Evolutionary conservation across 2,888 invertebrate genomes (phyloP).

Genomic region (Mythimna ferrago): DNA sequence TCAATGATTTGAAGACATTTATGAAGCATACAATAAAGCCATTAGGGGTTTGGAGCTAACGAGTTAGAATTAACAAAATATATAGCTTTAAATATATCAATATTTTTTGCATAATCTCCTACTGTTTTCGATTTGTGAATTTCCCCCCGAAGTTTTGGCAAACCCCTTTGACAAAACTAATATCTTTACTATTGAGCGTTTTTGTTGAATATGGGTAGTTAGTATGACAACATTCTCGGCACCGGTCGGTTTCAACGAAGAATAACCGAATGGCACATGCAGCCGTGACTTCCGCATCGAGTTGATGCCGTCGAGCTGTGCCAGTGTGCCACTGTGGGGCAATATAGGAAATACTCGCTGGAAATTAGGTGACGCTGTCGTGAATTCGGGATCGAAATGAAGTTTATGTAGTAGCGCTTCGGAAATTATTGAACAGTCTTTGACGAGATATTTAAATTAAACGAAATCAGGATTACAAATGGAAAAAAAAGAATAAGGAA

Average conservation of each 20-base stretch:
- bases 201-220: background rate
- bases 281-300: slow-evolving; percentile 43
- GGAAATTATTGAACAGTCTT: background rate
- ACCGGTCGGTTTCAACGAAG: slow-evolving; percentile 31
- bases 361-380: slow-evolving; percentile 9
- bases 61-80: too few relatives aligned
- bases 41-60: background rate
- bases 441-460: background rate
- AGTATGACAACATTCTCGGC: background rate
- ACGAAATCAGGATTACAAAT: background rate
- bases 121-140: background rate
- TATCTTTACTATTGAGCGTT: background rate
- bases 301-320: slow-evolving; percentile 6
- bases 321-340: slow-evolving; percentile 11
- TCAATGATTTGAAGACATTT: background rate
- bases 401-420: background rate
- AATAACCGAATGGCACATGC: slow-evolving; percentile 33
- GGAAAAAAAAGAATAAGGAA: too few relatives aligned
- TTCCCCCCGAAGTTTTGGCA: background rate
- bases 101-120: background rate
- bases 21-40: background rate
- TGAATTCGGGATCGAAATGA: background rate
- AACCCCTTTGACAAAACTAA: background rate
- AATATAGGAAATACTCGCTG: slow-evolving; percentile 14
- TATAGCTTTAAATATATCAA: background rate